Conservation (phyloP, 2,888 invertebrate genomes). For the Electrophaes corylata region DNA sequence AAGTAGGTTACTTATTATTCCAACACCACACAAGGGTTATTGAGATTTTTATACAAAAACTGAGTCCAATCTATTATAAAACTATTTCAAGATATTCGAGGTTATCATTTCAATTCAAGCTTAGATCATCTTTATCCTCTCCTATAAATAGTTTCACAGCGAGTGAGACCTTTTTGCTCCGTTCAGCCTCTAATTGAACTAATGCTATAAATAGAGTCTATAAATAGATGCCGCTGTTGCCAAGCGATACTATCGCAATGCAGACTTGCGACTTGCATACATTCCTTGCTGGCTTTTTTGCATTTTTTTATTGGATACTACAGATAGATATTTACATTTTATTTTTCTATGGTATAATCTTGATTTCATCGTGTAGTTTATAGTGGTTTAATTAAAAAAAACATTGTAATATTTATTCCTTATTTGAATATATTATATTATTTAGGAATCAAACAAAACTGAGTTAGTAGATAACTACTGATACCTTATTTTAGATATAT, state of each 20-base stretch:
- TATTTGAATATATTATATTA: too few species aligned
- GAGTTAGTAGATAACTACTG: neutral
- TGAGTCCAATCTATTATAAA: neutral
- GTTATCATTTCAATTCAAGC: neutral
- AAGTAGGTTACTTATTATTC: neutral
- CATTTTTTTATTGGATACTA: neutral
- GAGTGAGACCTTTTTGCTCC: slow-evolving; percentile 21
- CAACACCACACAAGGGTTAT: neutral
- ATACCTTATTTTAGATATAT: too few species aligned
- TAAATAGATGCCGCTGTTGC: slow-evolving; percentile 51
- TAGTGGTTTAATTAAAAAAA: neutral
- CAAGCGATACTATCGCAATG: slow-evolving; percentile 37
- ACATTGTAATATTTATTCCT: neutral
- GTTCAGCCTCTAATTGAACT: slow-evolving; percentile 67
- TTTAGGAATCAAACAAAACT: too few species aligned
- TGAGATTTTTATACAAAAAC: neutral
- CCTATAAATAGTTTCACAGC: slow-evolving; percentile 12
- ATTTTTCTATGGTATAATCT: neutral
- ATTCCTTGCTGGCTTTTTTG: slow-evolving; percentile 13
- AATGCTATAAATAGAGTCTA: slow-evolving; percentile 62
- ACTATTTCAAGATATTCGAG: neutral
- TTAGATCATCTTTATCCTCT: neutral
- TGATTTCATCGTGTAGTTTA: neutral
- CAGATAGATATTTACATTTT: neutral
- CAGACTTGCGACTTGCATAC: slow-evolving; percentile 13